These are phyloP conservation scores for Hydrolagus affinis DNA, from an alignment of 2,113 vertebrate genomes.

Conservation along the genomic window DNA sequence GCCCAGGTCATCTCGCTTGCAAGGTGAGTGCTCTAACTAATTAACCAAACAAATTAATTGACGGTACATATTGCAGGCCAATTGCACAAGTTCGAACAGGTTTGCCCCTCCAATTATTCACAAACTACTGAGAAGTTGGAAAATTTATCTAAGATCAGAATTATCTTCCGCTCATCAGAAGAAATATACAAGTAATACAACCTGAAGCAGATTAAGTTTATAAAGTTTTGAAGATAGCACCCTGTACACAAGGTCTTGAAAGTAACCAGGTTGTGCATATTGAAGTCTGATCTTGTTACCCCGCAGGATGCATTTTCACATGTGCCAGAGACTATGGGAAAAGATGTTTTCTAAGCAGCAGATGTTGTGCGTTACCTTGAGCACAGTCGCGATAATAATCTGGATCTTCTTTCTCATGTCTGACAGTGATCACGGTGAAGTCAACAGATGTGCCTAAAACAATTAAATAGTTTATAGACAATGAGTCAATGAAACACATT, in stretches of 20 bases:
- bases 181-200: too few species aligned
- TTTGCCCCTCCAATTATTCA: not conserved
- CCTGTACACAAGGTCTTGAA: not conserved
- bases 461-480: conserved; percentile 29
- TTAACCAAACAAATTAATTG: too few species aligned
- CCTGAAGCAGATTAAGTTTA: not conserved
- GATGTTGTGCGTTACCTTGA: conserved; percentile 48
- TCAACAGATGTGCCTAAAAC: conserved; percentile 50
- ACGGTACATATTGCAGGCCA: too few species aligned
- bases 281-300: not conserved
- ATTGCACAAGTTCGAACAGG: not conserved
- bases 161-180: not conserved
- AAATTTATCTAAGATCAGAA: not conserved
- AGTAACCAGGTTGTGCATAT: not conserved
- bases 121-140: not conserved
- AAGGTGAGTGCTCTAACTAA: too few species aligned
- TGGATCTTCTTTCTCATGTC: conserved; percentile 58
- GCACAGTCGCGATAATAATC: conserved; percentile 55
- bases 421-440: conserved; percentile 47
- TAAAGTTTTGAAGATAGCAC: not conserved
- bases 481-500: not conserved
- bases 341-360: not conserved
- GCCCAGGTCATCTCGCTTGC: too few species aligned
- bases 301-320: not conserved
- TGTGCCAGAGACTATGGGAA: not conserved